Base-by-base conservation (phyloP, 2,888 invertebrate genomes). In the Ormyrus nitidulus region DNA sequence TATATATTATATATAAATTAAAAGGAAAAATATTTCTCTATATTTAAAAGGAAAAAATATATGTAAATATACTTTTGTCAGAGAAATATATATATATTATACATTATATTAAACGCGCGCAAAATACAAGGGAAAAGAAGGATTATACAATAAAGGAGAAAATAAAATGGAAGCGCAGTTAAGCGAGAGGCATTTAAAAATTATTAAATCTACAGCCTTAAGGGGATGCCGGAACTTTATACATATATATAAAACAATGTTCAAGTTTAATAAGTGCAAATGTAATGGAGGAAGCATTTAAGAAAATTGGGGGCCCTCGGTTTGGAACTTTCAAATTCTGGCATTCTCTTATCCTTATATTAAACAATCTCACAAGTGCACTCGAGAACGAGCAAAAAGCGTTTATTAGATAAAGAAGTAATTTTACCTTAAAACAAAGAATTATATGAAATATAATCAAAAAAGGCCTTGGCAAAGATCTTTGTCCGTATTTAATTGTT, bases 1-100 rank as follows among this genome's bases (percentile, higher is more conserved):
- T 70, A 61, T 11, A 66, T 56, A 72, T 68, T 11, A 59, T 79
- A 69, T 65, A 64, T 70, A 62, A 66, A 61, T 61, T 19, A 13
- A 70, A 34, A 65, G 19, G 49, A 73, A 65, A 70, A 34, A 79
- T 77, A 82, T 82, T 82, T 82, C 74, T 77, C 75, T 80, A 79
- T 65, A 73, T 72, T 79, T 65, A 79, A 79, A 74, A 51, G 56
- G 46, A 54, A 56, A 69, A 70, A 64, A 75, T 75, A 51, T 73
- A 79, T 77, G 73, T 77, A 81, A 44, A 76, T 80, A 81, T 81
- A 76, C 58, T 69, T 81, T 81, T 81, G 73, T 76, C 72, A 69
- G 10, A 70, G 70, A 77, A 5, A 62, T 44, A 66, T 34, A 56
- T 73, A 70, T 44, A 53, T 61, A 51, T 70, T 73, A 80, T 62